Evolutionary conservation across 2,888 invertebrate species (phyloP).

Genomic region (Sclerodermus sp.): DNA sequence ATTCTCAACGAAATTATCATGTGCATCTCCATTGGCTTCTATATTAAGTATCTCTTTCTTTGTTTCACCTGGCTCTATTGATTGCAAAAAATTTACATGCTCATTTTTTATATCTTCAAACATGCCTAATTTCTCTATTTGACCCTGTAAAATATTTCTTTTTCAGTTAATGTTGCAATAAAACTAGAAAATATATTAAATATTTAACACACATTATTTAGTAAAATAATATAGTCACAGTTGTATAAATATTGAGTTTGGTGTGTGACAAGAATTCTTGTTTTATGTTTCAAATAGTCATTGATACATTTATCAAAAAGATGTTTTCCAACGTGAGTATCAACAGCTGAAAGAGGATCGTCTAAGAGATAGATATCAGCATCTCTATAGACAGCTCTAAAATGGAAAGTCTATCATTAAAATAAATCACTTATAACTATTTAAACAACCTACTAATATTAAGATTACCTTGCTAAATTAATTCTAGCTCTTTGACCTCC

Average conservation of each 20-base stretch:
- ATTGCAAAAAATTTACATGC: slow-evolving; percentile 60
- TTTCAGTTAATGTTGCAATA: slow-evolving; percentile 27
- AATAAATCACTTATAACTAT: not conserved
- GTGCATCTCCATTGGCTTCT: slow-evolving; percentile 35
- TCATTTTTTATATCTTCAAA: slow-evolving; percentile 64
- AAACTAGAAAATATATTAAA: no score
- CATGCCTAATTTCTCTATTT: slow-evolving; percentile 63
- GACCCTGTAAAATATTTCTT: slow-evolving; percentile 59
- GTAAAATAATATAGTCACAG: slow-evolving; percentile 67
- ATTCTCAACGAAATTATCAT: no score
- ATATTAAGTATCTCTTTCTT: slow-evolving; percentile 25
- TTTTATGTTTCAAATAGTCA: slow-evolving; percentile 67
- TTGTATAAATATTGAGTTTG: slow-evolving; percentile 76
- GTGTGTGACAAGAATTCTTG: slow-evolving; percentile 80
- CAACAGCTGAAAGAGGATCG: slow-evolving; percentile 80
- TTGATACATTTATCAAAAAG: slow-evolving; percentile 74
- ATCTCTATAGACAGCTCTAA: slow-evolving; percentile 73
- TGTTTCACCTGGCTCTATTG: slow-evolving; percentile 47
- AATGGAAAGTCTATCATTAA: slow-evolving; percentile 3
- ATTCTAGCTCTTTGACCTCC: slow-evolving; percentile 76
- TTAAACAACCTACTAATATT: not conserved
- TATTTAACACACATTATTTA: no score
- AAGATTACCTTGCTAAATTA: slow-evolving; percentile 55
- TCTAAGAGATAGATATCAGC: slow-evolving; percentile 78
- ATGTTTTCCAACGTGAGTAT: slow-evolving; percentile 74